Conservation (phyloP, 53 echinoderm and acorn worm genomes). For the Crossaster papposus region DNA sequence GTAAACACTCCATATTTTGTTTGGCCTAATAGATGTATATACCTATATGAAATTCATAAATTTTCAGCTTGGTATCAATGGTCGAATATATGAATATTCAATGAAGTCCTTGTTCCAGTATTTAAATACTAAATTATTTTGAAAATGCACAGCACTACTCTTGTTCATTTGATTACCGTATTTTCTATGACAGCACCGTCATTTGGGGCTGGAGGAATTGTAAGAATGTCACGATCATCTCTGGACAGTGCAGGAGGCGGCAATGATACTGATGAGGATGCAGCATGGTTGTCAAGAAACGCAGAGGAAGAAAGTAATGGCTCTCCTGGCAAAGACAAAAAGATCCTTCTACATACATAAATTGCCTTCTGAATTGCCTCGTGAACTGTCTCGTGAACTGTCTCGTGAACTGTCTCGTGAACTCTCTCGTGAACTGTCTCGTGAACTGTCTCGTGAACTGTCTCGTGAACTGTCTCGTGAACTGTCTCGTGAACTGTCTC, state of each 20-base stretch:
- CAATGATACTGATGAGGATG: not conserved
- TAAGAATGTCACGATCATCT: constrained; percentile 16
- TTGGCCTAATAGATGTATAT: no score
- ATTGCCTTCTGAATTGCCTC: not conserved
- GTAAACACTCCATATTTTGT: no score
- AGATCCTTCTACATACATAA: not conserved
- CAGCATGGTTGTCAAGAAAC: not conserved
- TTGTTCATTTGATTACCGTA: constrained; percentile 3
- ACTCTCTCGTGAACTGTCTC: no score
- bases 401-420: no score
- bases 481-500: not conserved
- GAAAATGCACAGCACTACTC: no score
- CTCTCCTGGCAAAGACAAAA: not conserved
- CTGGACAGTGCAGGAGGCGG: not conserved
- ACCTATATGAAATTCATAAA: no score
- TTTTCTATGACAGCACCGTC: constrained; percentile 3
- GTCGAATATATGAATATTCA: no score
- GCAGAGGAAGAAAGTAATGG: not conserved
- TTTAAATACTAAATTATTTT: no score
- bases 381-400: not conserved
- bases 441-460: no score
- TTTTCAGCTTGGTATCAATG: no score
- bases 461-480: no score
- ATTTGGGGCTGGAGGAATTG: constrained; percentile 34
- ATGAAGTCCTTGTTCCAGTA: no score